Conservation (phyloP, 2,113 vertebrate species). For the Nipponia nippon region DNA sequence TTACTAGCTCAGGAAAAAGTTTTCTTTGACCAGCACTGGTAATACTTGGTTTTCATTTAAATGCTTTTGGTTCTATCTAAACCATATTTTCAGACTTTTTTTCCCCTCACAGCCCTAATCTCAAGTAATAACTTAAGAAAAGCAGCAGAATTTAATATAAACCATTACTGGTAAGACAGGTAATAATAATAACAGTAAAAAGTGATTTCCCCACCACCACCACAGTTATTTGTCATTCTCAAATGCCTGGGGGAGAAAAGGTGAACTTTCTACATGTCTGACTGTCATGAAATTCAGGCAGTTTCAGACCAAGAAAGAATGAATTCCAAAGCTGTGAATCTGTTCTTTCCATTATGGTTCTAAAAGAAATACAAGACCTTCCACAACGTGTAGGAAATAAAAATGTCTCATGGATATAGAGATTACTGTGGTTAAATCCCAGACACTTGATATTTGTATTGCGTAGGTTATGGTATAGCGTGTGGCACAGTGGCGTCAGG, state of each 20-base stretch:
- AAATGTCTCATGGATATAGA: background rate
- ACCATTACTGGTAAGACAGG: conserved; percentile 50
- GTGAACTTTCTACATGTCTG: conserved; percentile 53
- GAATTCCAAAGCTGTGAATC: conserved; percentile 53
- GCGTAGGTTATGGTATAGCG: background rate
- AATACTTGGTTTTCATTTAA: conserved; percentile 40
- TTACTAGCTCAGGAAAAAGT: background rate
- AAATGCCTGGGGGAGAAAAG: conserved; percentile 49
- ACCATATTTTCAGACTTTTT: conserved; percentile 35
- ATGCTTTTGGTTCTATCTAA: conserved; percentile 49
- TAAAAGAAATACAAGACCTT: conserved; percentile 46
- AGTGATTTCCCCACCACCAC: conserved; percentile 29
- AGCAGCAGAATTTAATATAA: conserved; percentile 57
- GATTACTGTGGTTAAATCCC: background rate
- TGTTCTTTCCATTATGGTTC: conserved; percentile 55
- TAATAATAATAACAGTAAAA: conserved; percentile 63
- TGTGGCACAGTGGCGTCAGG: background rate
- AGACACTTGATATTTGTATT: background rate
- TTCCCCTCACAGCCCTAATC: background rate
- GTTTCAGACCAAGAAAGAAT: conserved; percentile 26
- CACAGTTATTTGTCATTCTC: conserved; percentile 47
- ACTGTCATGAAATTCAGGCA: conserved; percentile 56
- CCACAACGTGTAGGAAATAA: conserved; percentile 10
- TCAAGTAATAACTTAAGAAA: conserved; percentile 57
- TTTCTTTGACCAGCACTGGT: background rate